phyloP scores from a whole-genome alignment of 2,888 invertebrate genomes.

The Oegoconia quadripuncta region DNA sequence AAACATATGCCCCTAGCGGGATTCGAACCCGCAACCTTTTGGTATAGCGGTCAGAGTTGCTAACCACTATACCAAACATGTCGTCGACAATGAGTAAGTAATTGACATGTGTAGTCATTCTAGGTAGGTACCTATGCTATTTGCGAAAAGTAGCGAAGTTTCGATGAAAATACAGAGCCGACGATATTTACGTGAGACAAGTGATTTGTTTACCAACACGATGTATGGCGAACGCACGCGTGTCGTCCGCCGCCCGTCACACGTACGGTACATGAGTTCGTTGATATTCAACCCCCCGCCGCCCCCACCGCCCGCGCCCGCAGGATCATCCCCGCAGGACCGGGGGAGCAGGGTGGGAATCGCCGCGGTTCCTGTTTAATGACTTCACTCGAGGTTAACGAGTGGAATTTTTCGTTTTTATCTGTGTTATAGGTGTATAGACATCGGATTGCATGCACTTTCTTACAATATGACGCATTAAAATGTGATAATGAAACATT shows the following conservation, averaged over 20 bases:
- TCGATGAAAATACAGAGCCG: not conserved
- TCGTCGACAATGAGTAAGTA: no score
- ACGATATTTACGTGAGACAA: slow-evolving; percentile 25
- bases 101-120: no score
- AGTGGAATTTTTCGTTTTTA: slow-evolving; percentile 39
- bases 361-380: slow-evolving; percentile 59
- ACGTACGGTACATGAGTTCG: slow-evolving; percentile 71
- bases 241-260: slow-evolving; percentile 50
- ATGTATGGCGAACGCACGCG: slow-evolving; percentile 36
- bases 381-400: slow-evolving; percentile 62
- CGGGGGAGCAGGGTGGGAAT: slow-evolving; percentile 48
- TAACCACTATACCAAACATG: no score
- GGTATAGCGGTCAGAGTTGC: no score
- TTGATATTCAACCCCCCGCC: slow-evolving; percentile 61
- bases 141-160: no score
- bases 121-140: no score
- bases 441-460: no score
- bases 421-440: not conserved
- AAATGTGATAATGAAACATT: no score
- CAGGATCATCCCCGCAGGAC: slow-evolving; percentile 39
- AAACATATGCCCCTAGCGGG: no score
- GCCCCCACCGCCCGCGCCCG: slow-evolving; percentile 18
- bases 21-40: no score
- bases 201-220: slow-evolving; percentile 75
- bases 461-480: no score